phyloP scores from a whole-genome alignment of 2,888 invertebrate genomes.

The Erebia aethiops region DNA sequence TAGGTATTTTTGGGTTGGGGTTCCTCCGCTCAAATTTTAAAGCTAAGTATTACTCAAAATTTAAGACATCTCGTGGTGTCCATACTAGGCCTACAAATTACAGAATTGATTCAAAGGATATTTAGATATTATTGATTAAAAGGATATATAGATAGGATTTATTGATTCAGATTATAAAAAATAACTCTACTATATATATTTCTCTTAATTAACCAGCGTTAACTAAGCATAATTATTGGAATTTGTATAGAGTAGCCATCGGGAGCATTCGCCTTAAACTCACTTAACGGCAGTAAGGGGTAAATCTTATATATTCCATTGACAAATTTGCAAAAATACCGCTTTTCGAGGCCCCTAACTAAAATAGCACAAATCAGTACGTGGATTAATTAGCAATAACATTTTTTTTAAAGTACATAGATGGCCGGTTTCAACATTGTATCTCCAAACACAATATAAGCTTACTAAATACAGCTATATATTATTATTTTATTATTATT shows the following conservation, averaged over 20 bases:
- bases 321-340: slow-evolving; percentile 73
- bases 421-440: slow-evolving; percentile 76
- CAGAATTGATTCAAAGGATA: not conserved
- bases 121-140: not conserved
- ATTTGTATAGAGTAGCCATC: not conserved
- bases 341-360: slow-evolving; percentile 60
- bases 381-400: slow-evolving; percentile 49
- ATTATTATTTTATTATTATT: slow-evolving; percentile 37
- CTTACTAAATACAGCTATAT: slow-evolving; percentile 65
- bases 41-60: no score
- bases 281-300: slow-evolving; percentile 43
- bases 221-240: not conserved
- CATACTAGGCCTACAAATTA: not conserved
- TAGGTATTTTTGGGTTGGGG: not conserved
- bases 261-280: slow-evolving; percentile 31
- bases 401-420: slow-evolving; percentile 45
- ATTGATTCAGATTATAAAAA: no score
- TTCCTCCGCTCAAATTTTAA: not conserved
- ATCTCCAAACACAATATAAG: slow-evolving; percentile 49
- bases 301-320: slow-evolving; percentile 38
- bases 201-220: not conserved
- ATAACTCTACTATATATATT: no score
- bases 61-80: not conserved
- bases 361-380: slow-evolving; percentile 65
- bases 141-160: not conserved